Percentiles rank a stretch among this genome's conserved stretches.
Conservation (phyloP, 1,140 invertebrate species). For the Drosophila nigromelanica region DNA sequence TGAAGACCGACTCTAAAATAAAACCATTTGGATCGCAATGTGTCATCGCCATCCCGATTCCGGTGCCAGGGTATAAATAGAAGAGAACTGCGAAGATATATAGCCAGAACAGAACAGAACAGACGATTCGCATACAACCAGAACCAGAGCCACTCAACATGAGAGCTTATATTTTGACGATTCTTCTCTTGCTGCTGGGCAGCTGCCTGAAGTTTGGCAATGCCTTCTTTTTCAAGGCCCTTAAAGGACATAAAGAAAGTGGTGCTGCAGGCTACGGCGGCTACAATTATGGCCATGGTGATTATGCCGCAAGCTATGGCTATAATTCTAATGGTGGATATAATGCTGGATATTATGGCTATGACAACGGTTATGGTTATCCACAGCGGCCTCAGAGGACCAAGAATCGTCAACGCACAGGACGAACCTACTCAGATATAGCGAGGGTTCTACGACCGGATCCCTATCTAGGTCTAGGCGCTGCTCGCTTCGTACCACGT, state of each 20-base stretch:
- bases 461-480: slow-evolving; percentile 55
- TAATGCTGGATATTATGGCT: slow-evolving; percentile 9
- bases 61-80: slow-evolving; percentile 70
- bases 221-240: slow-evolving; percentile 58
- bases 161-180: slow-evolving; percentile 31
- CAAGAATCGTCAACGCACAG: slow-evolving; percentile 44
- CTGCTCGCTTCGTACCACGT: slow-evolving; percentile 46
- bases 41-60: slow-evolving; percentile 54
- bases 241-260: slow-evolving; percentile 36
- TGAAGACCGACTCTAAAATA: slow-evolving; percentile 36
- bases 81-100: slow-evolving; percentile 40
- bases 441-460: slow-evolving; percentile 46
- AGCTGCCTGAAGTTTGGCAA: slow-evolving; percentile 39
- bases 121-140: slow-evolving; percentile 27
- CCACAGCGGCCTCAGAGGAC: background rate
- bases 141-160: slow-evolving; percentile 39
- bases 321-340: slow-evolving; percentile 10
- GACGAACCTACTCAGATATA: slow-evolving; percentile 65
- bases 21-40: slow-evolving; percentile 66
- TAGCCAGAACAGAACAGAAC: slow-evolving; percentile 51
- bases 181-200: slow-evolving; percentile 36
- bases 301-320: slow-evolving; percentile 20
- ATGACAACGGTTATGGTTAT: slow-evolving; percentile 37
- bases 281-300: slow-evolving; percentile 14
- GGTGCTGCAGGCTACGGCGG: slow-evolving; percentile 6